A percentile compares a stretch with the other conserved stretches of the same genome.
These are phyloP conservation scores for Takifugu bimaculatus DNA, from an alignment of 2,113 vertebrate genomes.

Conservation along the genomic window DNA sequence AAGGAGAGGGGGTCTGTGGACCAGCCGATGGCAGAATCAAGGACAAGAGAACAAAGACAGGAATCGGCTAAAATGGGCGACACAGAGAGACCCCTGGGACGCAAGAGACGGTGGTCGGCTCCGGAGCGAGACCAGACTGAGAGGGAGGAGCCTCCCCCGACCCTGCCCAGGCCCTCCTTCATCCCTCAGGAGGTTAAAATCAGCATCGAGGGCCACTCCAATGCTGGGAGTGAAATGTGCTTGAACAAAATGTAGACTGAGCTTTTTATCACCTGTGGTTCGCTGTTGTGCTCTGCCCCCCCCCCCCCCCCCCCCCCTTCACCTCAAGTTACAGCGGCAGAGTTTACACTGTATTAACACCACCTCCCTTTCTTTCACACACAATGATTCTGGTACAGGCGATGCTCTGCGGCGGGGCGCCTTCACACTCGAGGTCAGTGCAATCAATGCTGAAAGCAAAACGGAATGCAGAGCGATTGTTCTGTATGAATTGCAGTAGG, in stretches of 20 bases:
- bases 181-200: conserved; percentile 99
- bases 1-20: conserved; percentile 34
- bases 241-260: conserved; percentile 53
- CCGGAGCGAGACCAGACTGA: conserved; percentile 92
- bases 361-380: conserved; percentile 82
- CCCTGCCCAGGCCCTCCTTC: conserved; percentile 94
- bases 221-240: conserved; percentile 84
- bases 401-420: conserved; percentile 66
- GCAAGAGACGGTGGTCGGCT: conserved; percentile 98
- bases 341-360: conserved; percentile 89
- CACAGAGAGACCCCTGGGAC: conserved; percentile 71
- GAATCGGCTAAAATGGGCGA: conserved; percentile 74
- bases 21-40: conserved; percentile 60
- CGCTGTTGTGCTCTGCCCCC: conserved; percentile 58
- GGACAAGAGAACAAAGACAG: conserved; percentile 82
- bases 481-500: conserved; percentile 37
- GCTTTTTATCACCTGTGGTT: conserved; percentile 45
- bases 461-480: conserved; percentile 62
- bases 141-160: conserved; percentile 87
- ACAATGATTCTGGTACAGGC: conserved; percentile 15
- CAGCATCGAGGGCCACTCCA: conserved; percentile 97
- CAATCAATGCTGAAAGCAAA: conserved; percentile 69
- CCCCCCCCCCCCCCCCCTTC: conserved; percentile 74
- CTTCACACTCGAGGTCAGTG: conserved; percentile 74
- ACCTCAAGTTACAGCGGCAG: conserved; percentile 85